Conservation (phyloP, 64 coral and sea anemone genomes). For the Porites lutea region DNA sequence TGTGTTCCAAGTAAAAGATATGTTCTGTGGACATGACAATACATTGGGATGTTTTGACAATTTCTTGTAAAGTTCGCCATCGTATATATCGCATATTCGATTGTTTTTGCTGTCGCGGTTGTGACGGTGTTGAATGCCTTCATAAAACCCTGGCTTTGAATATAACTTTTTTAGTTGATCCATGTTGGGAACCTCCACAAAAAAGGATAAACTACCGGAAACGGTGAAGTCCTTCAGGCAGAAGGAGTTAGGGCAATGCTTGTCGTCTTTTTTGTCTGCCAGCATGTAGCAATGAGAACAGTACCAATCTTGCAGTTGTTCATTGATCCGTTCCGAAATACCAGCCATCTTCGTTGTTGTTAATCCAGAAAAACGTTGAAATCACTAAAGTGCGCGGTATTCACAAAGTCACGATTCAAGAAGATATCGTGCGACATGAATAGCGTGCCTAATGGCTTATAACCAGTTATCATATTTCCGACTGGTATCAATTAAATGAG, state of each 20-base stretch:
- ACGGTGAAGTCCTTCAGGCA: neutral
- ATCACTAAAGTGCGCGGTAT: neutral
- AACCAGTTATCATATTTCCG: too few relatives aligned
- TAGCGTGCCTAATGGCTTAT: too few relatives aligned
- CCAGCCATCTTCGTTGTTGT: neutral
- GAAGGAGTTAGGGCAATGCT: neutral
- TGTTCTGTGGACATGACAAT: neutral
- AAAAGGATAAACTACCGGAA: neutral
- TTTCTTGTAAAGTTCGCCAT: conserved; percentile 29
- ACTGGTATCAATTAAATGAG: too few relatives aligned
- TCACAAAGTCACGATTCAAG: neutral
- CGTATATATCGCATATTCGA: conserved; percentile 48
- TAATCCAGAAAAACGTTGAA: neutral
- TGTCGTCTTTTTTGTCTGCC: neutral
- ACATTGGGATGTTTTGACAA: neutral
- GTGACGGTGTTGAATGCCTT: neutral
- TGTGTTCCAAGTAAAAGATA: conserved; percentile 60
- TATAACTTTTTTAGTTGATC: neutral
- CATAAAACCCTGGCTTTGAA: neutral
- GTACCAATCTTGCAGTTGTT: conserved; percentile 8
- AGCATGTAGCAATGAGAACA: neutral
- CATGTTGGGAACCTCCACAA: neutral
- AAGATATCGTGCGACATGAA: neutral
- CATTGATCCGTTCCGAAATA: conserved; percentile 10
- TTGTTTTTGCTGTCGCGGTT: neutral